Base-by-base conservation (phyloP, 2,797 vertebrate species). In the Natrix natrix region DNA sequence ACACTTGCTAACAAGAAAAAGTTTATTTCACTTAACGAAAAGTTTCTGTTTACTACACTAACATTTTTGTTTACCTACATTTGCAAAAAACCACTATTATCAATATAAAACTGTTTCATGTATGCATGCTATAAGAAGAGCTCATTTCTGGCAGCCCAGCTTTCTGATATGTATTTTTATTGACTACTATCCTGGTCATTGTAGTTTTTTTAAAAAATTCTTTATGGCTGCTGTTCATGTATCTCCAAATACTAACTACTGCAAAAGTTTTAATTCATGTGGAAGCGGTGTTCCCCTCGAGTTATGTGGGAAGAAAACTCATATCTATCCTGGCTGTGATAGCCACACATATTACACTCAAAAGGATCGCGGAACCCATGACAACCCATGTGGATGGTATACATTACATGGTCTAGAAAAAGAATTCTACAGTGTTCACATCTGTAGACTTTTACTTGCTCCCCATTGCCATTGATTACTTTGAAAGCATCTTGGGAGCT, bases 351-450 rank as follows among this genome's bases (percentile, higher is more conserved):
- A 98, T 99, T 99, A 98, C 99, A 99, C 97, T 99, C 99, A 7
- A 99, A 99, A 94, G 99, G 99, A 96, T 99, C 98, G 3, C 99
- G 98, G 97, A 99, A 99, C 94, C 99, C 99, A 2, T 99, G 99
- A 96, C 99, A 99, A 95, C 99, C 99, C 99, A 99, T 99, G 96
- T 99, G 99, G 95, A 99, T 99, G 87, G 99, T 99, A 94, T 99
- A 99, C 99, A 99, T 99, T 97, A 99, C 99, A 7, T 99, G 99
- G 97, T 99, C 99, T 96, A 99, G 98, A 98, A 99, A 99, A 94
- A 99, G 98, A 91, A 99, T 97, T 90, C 99, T 97, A 97, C 99
- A 99, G 97, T 99, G 99, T 98, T 99, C 98, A 1, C 99, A 99
- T 94, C 98, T 98, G 97, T 99, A 99, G 55, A 98, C 98, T 96